Percentiles rank a stretch among this genome's conserved stretches.
phyloP scores from a whole-genome alignment of 2,113 vertebrate species.

The Pitta sordida region DNA sequence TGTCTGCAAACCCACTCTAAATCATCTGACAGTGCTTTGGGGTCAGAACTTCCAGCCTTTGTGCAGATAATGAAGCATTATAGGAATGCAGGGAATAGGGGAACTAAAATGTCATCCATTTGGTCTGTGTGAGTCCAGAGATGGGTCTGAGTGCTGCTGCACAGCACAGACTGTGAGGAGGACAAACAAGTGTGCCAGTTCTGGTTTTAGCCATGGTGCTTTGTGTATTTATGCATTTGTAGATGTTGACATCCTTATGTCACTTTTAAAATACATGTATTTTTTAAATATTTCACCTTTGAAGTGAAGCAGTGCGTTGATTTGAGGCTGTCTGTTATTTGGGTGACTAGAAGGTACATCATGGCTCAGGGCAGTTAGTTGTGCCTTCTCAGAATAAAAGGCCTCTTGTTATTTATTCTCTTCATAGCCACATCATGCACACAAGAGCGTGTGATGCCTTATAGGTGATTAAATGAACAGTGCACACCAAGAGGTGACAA shows the following conservation, averaged over 20 bases:
- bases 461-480: constrained; percentile 26
- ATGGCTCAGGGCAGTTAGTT: background rate
- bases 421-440: background rate
- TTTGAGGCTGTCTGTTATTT: background rate
- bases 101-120: background rate
- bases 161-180: background rate
- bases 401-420: background rate
- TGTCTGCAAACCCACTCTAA: background rate
- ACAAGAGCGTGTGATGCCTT: background rate
- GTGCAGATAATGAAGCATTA: background rate
- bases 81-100: background rate
- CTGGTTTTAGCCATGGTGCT: background rate
- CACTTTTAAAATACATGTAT: background rate
- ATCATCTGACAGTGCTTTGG: background rate
- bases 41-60: background rate
- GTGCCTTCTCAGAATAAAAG: background rate
- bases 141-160: background rate
- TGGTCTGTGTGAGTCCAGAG: background rate
- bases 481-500: constrained; percentile 42
- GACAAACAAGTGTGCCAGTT: background rate
- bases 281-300: background rate
- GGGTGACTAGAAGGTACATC: background rate
- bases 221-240: background rate
- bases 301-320: background rate
- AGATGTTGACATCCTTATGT: no score